Percentiles rank a stretch among this genome's conserved stretches.
phyloP scores from a whole-genome alignment of 1,140 invertebrate genomes.

The Drosophila lini region DNA sequence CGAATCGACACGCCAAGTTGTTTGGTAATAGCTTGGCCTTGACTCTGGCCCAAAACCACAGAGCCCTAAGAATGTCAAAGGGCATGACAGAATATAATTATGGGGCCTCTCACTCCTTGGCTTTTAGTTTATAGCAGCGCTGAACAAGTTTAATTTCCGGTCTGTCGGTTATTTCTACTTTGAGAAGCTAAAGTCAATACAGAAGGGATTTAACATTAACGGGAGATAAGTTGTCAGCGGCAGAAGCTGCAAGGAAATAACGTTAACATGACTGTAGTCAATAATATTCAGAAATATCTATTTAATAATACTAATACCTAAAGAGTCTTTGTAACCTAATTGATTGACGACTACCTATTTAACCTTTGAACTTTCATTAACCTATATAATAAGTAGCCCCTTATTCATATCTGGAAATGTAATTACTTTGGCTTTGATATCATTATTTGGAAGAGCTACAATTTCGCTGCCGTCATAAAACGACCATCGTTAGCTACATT shows the following conservation, averaged over 20 bases:
- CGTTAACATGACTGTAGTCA: background rate
- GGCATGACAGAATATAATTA: slow-evolving; percentile 26
- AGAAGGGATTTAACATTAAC: background rate
- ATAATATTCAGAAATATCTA: background rate
- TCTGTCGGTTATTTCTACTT: slow-evolving; percentile 23
- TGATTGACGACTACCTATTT: background rate
- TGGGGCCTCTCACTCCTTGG: background rate
- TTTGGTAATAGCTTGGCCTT: slow-evolving; percentile 26
- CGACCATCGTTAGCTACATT: slow-evolving; percentile 7
- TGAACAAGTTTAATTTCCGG: slow-evolving; percentile 35
- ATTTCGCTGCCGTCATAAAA: slow-evolving; percentile 5
- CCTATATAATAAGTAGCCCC: background rate
- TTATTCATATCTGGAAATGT: slow-evolving; percentile 4
- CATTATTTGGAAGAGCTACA: slow-evolving; percentile 1
- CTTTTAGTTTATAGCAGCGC: background rate
- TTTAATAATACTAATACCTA: background rate
- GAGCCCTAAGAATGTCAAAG: slow-evolving; percentile 47
- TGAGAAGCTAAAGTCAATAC: background rate
- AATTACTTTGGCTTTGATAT: slow-evolving; percentile 29
- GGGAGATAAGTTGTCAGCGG: background rate
- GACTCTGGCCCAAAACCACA: slow-evolving; percentile 38
- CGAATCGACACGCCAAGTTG: slow-evolving; percentile 28
- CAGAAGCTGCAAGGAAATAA: background rate
- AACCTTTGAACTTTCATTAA: slow-evolving; percentile 1
- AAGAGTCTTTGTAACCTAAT: background rate